A percentile compares a stretch with the other conserved stretches of the same genome.
phyloP scores from a whole-genome alignment of 2,113 vertebrate genomes.

The Mormyrus lacerda region DNA sequence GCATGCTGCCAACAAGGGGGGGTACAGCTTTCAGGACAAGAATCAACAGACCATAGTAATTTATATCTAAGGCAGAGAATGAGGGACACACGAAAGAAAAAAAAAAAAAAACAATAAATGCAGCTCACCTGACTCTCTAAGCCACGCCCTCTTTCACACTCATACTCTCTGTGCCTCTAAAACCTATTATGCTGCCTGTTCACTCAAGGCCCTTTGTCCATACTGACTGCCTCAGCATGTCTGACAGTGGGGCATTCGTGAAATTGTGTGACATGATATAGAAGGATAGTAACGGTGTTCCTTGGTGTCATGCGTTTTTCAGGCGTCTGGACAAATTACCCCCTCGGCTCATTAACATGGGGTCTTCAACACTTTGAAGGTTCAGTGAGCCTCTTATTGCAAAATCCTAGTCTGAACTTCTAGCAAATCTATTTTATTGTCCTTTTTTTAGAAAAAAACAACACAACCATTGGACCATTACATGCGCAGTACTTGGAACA shows the following conservation, averaged over 20 bases:
- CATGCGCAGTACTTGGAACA: neutral
- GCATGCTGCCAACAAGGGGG: neutral
- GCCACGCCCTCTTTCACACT: neutral
- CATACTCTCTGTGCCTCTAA: neutral
- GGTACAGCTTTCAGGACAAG: neutral
- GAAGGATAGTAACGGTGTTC: no score
- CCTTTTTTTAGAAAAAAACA: neutral
- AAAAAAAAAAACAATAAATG: neutral
- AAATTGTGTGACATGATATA: neutral
- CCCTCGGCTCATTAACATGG: neutral
- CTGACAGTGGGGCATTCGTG: neutral
- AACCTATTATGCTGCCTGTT: no score
- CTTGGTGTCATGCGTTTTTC: neutral
- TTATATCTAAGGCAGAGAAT: neutral
- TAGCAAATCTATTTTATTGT: neutral
- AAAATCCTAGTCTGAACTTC: neutral
- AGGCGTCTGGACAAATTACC: neutral
- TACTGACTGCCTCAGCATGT: neutral
- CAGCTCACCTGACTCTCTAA: neutral
- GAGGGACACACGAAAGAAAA: neutral
- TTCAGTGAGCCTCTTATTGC: neutral
- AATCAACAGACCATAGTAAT: neutral
- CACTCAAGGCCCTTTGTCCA: no score
- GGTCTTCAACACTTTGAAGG: neutral
- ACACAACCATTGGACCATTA: neutral